Percentiles rank a stretch among this genome's conserved stretches.
Evolutionary conservation across 2,113 vertebrate species (phyloP).

Genomic region (Actinemys pallida): DNA sequence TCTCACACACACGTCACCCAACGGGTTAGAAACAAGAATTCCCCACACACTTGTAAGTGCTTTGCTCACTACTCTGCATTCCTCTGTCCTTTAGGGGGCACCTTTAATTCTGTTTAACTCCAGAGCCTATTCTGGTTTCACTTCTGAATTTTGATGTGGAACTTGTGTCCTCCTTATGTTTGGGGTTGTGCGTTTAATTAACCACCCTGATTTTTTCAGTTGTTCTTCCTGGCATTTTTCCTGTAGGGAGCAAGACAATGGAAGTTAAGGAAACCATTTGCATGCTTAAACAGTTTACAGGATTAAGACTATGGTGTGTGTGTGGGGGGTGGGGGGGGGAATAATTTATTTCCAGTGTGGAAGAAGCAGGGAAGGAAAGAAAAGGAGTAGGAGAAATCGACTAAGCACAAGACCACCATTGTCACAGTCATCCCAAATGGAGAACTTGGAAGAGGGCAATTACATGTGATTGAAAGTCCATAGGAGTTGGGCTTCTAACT

Average conservation of each 20-base stretch:
- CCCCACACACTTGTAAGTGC: neutral
- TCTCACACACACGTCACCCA: neutral
- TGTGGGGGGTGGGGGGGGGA: fast-evolving
- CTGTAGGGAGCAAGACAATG: neutral
- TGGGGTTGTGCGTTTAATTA: too few species aligned
- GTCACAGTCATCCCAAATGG: neutral
- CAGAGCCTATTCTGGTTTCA: too few species aligned
- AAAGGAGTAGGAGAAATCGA: neutral
- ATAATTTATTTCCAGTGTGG: neutral
- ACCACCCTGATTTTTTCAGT: too few species aligned
- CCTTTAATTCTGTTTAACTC: too few species aligned
- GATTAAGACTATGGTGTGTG: neutral
- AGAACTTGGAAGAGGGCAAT: neutral
- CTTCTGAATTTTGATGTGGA: too few species aligned
- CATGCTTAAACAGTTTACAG: neutral
- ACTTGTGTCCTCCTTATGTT: too few species aligned
- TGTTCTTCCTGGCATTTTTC: too few species aligned
- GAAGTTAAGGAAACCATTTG: neutral
- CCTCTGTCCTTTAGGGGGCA: too few species aligned
- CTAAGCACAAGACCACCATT: neutral
- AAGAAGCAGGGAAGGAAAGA: neutral
- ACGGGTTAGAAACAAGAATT: neutral
- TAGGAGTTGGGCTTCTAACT: neutral
- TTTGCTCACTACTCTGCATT: too few species aligned
- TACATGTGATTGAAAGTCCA: neutral